Base-by-base conservation (phyloP, 1,140 invertebrate species). In the Akabosia matsudoensis region DNA sequence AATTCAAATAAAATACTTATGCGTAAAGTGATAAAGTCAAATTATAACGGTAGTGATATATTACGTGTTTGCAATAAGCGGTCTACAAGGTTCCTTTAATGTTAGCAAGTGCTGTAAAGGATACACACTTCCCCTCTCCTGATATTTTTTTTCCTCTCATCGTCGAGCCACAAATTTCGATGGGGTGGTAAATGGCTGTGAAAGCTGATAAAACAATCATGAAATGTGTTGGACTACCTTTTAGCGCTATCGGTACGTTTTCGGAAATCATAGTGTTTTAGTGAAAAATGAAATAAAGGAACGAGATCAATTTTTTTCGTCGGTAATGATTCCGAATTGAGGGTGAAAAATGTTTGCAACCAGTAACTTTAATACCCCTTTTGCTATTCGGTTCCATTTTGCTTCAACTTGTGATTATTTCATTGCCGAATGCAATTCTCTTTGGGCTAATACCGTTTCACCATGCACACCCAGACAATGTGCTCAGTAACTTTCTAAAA, bases 121-220 rank as follows among this genome's bases (percentile, higher is more conserved):
- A n/a, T n/a, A n/a, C n/a, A n/a, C n/a, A n/a, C n/a, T n/a, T n/a
- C n/a, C n/a, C n/a, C n/a, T n/a, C n/a, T n/a, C n/a, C n/a, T n/a
- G n/a, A n/a, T n/a, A n/a, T n/a, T n/a, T n/a, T n/a, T n/a, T n/a
- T n/a, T n/a, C n/a, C n/a, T n/a, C n/a, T n/a, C n/a, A n/a, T n/a
- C n/a, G n/a, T n/a, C n/a, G n/a, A n/a, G n/a, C n/a, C n/a, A 30
- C 28, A 67, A 67, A 67, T 30, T 28, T 7, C 30, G 61, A 28
- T 31, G 61, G 61, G 61, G 61, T 67, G 61, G 61, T 67, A 67
- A 67, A 67, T 67, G 61, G 61, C 61, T 67, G 61, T 67, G 61
- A 67, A 67, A 67, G 61, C 61, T 67, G 61, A 67, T 67, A 67
- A 67, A 67, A 67, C 61, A 67, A 67, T 67, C 61, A 67, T 67